Evolutionary conservation across 2,888 invertebrate species (phyloP), one percentile per base, ranked within the genome.

Genomic region (Palloptera scutellata): DNA sequence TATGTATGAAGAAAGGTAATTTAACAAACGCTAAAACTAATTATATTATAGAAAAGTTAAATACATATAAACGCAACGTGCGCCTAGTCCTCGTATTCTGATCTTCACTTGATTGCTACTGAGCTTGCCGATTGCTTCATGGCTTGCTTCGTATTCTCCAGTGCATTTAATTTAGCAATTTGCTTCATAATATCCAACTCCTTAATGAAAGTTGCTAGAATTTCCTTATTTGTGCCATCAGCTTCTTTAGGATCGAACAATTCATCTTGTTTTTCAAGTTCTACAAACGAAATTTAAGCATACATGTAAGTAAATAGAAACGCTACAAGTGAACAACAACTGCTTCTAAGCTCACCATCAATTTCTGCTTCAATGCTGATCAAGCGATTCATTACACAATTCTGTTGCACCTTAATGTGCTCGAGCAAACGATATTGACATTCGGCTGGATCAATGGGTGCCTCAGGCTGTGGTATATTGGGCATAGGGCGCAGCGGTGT

Each of bases 321-420:
- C 13, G 5, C 13, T 41, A n/a, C 6, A 19, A 52, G 54, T 20
- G 9, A 13, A 53, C 43, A 12, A 5, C 1, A 41, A 6, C 15
- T 64, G 30, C 30, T 48, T 11, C 13, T 9, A 30, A 52, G 64
- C 74, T 68, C 54, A 76, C 92, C 90, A 74, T 89, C 89, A 69
- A 95, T 89, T 83, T 93, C 91, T 11, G 89, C 88, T 84, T 94
- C 94, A 62, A 95, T 90, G 61, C 90, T 89, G 74, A 90, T 89
- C 55, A 95, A 87, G 52, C 92, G 84, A 1, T 90, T 88, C 81
- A 93, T 90, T 43, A 94, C 87, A 67, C 91, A 86, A 69, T 88
- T 87, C 81, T 94, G 93, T 78, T 91, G 91, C 72, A 92, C 89
- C 76, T 90, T 89, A 64, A 95, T 89, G 79, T 95, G 94, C 40